Evolutionary conservation across 2,797 vertebrate species (phyloP), one percentile per base, ranked within the genome.

Genomic region (Channa striata): DNA sequence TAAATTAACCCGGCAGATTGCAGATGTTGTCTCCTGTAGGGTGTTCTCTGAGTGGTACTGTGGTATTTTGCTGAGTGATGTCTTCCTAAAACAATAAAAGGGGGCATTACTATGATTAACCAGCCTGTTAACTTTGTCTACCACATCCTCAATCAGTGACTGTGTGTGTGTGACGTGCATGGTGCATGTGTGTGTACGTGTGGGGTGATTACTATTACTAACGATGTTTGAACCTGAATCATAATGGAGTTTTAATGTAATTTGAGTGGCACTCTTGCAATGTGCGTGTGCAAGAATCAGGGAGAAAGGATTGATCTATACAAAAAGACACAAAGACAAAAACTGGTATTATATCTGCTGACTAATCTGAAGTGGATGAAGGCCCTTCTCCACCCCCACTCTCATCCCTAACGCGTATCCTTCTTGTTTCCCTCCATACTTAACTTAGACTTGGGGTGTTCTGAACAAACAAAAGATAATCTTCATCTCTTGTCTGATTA

Each of bases 11-110:
- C 62, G 72, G 63, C 49, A 72, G 80, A 85, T 82, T 83, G 70
- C 53, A 43, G 68, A 30, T 19, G 36, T 69, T 74, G 67, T 87
- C 83, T 89, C 79, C 59, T 72, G 64, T 76, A 77, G 76, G 78
- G 72, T 86, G 80, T 77, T 76, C 61, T 42, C 77, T 75, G 60
- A 84, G 68, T 62, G 75, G 72, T 70, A 66, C 76, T 50, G 78
- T 73, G 64, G 73, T 76, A 72, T 59, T 84, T 67, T 79, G 82
- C 86, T 93, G 91, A 94, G 80, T 86, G 89, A 94, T 92, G 86
- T 82, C 91, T 94, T 94, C 93, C 92, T 90, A 87, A 89, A 91
- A 88, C 90, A 87, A 90, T 91, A 90, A 92, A 92, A 89, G 86
- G 71, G 77, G 83, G 84, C 90, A 88, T 89, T 91, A 87, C 90